These are phyloP conservation scores for Leptodactylus fuscus DNA, from an alignment of 2,113 vertebrate genomes.

Conservation along the genomic window DNA sequence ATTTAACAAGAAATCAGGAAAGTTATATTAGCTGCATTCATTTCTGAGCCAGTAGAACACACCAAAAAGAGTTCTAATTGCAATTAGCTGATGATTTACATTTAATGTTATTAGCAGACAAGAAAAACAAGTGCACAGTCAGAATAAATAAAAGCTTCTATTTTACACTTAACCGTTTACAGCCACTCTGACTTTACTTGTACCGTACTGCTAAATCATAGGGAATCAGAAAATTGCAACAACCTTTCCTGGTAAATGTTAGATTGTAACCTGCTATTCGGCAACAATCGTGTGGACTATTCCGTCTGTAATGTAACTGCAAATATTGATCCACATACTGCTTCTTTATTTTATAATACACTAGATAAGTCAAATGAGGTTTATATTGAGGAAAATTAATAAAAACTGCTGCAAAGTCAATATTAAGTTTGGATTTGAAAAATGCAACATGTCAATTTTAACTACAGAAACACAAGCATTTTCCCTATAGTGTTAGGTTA, in stretches of 20 bases:
- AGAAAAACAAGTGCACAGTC: slow-evolving; percentile 59
- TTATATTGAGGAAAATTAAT: no score
- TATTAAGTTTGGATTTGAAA: no score
- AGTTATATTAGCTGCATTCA: slow-evolving; percentile 60
- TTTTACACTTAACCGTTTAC: slow-evolving; percentile 53
- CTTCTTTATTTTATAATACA: no score
- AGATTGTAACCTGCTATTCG: neutral
- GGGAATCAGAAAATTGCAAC: neutral
- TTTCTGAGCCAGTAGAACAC: slow-evolving; percentile 55
- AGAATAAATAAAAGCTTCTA: slow-evolving; percentile 57
- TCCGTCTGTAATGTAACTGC: neutral
- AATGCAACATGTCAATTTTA: no score
- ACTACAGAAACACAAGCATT: no score
- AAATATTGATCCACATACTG: no score
- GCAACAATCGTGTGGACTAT: neutral
- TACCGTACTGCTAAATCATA: neutral
- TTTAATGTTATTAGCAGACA: slow-evolving; percentile 58
- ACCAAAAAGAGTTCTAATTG: slow-evolving; percentile 60
- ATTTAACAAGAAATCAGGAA: slow-evolving; percentile 60
- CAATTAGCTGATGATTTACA: slow-evolving; percentile 60
- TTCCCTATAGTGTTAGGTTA: no score
- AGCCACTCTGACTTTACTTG: neutral
- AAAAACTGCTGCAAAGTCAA: no score
- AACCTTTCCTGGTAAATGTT: neutral
- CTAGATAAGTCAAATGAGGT: no score